phyloP scores from a whole-genome alignment of 1,140 invertebrate genomes.

The Drosophila pachea region DNA sequence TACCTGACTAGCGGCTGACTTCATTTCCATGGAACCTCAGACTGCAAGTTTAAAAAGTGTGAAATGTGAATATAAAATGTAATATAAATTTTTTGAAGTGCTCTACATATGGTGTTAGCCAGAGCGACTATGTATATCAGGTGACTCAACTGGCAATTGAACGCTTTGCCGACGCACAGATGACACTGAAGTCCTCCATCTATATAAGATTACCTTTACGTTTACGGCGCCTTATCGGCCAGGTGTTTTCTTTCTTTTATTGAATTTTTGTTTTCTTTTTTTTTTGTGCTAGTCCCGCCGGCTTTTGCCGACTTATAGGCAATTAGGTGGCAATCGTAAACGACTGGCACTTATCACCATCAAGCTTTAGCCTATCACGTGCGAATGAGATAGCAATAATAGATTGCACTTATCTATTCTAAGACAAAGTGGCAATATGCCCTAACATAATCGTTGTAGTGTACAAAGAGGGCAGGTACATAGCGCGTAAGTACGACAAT shows the following conservation, averaged over 20 bases:
- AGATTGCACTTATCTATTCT: slow-evolving; percentile 26
- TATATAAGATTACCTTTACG: slow-evolving; percentile 20
- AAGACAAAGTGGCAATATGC: slow-evolving; percentile 8
- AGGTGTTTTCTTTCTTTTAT: no score
- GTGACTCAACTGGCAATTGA: no score
- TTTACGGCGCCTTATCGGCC: slow-evolving; percentile 33
- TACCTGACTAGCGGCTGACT: slow-evolving; percentile 12
- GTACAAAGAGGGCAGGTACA: neutral
- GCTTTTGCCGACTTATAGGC: slow-evolving; percentile 19
- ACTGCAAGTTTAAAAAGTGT: slow-evolving; percentile 24
- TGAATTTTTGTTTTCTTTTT: neutral
- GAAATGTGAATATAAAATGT: neutral
- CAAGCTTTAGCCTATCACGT: slow-evolving; percentile 27
- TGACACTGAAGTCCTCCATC: slow-evolving; percentile 1
- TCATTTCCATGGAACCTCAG: slow-evolving; percentile 30
- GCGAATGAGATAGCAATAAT: slow-evolving; percentile 13
- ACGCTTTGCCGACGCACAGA: slow-evolving; percentile 13
- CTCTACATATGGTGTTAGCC: neutral
- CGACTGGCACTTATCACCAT: slow-evolving; percentile 19
- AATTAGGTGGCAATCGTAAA: slow-evolving; percentile 22
- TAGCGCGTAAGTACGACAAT: neutral
- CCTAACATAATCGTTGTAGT: slow-evolving; percentile 5
- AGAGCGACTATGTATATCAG: slow-evolving; percentile 13
- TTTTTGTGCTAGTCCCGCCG: slow-evolving; percentile 18
- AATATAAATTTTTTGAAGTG: neutral